Evolutionary conservation across 2,113 vertebrate species (phyloP).

Genomic region (Chloebia gouldiae): DNA sequence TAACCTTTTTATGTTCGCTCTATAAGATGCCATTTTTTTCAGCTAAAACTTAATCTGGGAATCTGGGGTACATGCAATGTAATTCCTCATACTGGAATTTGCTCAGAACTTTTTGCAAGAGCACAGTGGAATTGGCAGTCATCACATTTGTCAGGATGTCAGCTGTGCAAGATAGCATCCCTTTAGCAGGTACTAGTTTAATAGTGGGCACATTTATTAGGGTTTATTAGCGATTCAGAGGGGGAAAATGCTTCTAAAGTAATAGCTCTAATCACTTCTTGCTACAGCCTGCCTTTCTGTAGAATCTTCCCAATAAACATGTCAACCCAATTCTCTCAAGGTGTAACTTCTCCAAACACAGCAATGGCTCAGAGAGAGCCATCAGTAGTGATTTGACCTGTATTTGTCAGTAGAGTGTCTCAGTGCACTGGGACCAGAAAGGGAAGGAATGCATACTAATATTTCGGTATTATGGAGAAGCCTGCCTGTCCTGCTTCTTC

Average conservation of each 20-base stretch:
- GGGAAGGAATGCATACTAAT: not conserved
- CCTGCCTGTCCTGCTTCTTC: not conserved
- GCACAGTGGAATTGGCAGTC: not conserved
- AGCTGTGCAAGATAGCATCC: not conserved
- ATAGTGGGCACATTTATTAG: not conserved
- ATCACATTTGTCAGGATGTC: not conserved
- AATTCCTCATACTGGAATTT: not conserved
- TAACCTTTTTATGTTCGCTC: not conserved
- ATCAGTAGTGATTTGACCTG: not conserved
- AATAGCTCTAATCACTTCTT: not conserved
- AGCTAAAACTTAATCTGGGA: not conserved
- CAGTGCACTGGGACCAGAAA: not conserved
- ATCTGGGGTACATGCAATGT: not conserved
- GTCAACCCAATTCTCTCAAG: not conserved
- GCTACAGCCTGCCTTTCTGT: not conserved
- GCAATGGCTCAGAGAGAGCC: not conserved
- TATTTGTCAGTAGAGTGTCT: not conserved
- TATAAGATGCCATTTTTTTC: not conserved
- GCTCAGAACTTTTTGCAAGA: not conserved
- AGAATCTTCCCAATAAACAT: not conserved
- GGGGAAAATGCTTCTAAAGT: not conserved
- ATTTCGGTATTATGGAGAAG: not conserved
- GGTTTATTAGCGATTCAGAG: not conserved
- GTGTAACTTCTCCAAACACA: not conserved
- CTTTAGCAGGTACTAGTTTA: not conserved